Base-by-base conservation (phyloP, 2,888 invertebrate genomes). In the Nomada fucata region DNA sequence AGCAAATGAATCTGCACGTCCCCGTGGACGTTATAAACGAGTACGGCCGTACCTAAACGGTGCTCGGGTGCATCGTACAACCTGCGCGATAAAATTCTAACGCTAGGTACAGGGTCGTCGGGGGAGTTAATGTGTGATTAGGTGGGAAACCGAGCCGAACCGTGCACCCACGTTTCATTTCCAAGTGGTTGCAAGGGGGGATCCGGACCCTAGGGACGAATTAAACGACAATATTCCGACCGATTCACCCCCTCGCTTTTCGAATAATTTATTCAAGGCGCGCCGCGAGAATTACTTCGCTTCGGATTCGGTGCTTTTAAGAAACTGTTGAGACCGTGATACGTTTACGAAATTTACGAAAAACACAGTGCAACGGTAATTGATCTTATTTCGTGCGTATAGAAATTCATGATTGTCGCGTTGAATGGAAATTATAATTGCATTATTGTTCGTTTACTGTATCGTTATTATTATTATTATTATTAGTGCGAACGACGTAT, bases 141-240 rank as follows among this genome's bases (percentile, higher is more conserved):
- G 88, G 82, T 91, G 92, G 91, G 92, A 92, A 91, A 88, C 82
- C 70, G 64, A 79, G 84, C 52, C 82, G 72, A 81, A 83, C 81
- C 85, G 83, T 74, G 88, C 89, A 90, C 91, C 90, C 91, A 92
- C 92, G 92, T 90, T 89, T 90, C 89, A 89, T 90, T 86, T 82
- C 73, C 65, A 26, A 57, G 13, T 57, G 75, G 80, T 73, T 73
- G 70, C 70, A 76, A 76, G 70, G 67, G 79, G 85, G 83, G 26
- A 23, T 15, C 72, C 77, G 73, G 77, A 65, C 83, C 84, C 87
- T 75, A 79, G 69, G 71, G 36, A 15, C 29, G 23, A 83, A 75
- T 74, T 79, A 73, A 75, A 63, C 68, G 53, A 29, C 7, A 29
- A n/a, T 42, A 57, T 65, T 65, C 52, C 71, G 53, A 20, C n/a